A percentile compares a stretch with the other conserved stretches of the same genome.
Conservation (phyloP, 2,888 invertebrate genomes). For the Neoitamus cyanurus region DNA sequence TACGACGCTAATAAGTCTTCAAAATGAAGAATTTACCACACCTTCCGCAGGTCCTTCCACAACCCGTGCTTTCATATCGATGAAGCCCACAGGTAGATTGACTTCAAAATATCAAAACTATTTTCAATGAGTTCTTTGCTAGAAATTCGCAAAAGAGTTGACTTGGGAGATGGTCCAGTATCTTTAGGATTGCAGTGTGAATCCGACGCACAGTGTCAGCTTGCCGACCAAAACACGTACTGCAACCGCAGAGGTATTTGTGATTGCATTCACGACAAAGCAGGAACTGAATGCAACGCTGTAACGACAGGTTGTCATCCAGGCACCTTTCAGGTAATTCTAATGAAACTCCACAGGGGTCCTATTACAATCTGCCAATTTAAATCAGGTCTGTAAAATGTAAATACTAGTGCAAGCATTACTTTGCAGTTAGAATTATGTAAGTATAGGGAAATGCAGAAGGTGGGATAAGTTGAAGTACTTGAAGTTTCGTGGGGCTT, state of each 20-base stretch:
- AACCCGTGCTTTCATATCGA: neutral
- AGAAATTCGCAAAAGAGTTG: conserved; percentile 65
- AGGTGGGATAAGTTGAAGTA: too few species aligned
- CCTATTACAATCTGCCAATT: neutral
- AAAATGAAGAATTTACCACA: conserved; percentile 53
- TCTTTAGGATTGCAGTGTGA: conserved; percentile 83
- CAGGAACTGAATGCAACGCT: conserved; percentile 76
- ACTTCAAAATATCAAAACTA: neutral
- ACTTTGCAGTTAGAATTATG: too few species aligned
- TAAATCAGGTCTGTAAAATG: neutral
- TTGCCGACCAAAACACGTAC: conserved; percentile 80
- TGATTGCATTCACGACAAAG: conserved; percentile 76
- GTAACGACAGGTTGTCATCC: conserved; percentile 81
- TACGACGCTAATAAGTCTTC: conserved; percentile 58
- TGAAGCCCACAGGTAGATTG: conserved; percentile 26
- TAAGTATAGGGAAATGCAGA: too few species aligned
- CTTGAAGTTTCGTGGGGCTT: too few species aligned
- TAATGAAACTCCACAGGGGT: neutral
- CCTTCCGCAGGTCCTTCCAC: neutral
- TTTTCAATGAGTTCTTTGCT: conserved; percentile 15
- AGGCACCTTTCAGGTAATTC: conserved; percentile 79
- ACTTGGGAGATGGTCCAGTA: conserved; percentile 67
- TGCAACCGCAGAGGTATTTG: conserved; percentile 74
- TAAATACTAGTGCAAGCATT: too few species aligned
- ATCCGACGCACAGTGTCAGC: conserved; percentile 81